Percentiles rank a stretch among this genome's conserved stretches.
Conservation (phyloP, 1,140 invertebrate species). For the Magallana angulata region DNA sequence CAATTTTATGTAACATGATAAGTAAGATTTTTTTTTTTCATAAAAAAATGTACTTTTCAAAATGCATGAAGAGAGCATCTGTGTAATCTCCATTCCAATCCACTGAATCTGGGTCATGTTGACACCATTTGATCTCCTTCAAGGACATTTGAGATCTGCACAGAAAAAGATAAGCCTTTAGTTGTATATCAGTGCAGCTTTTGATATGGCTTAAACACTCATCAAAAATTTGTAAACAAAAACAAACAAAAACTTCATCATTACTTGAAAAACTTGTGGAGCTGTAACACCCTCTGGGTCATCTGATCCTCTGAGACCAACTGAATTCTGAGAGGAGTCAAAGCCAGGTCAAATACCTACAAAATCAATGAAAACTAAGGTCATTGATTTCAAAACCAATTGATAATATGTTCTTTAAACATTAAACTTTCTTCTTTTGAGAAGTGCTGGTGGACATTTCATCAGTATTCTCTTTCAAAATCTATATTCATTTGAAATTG, state of each 20-base stretch:
- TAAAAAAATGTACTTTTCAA: conserved; percentile 66
- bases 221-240: no score
- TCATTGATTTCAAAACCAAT: conserved; percentile 7
- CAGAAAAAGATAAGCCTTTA: background rate
- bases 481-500: no score
- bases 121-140: conserved; percentile 72
- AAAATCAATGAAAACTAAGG: background rate
- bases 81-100: conserved; percentile 69
- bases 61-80: conserved; percentile 71
- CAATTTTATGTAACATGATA: no score
- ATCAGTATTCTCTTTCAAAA: no score
- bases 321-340: conserved; percentile 85
- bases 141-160: conserved; percentile 65
- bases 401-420: background rate
- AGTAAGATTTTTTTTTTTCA: no score
- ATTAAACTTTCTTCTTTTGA: no score
- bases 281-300: conserved; percentile 84
- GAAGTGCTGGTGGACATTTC: no score
- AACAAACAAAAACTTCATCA: background rate
- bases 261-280: conserved; percentile 86
- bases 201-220: no score
- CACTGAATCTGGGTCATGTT: conserved; percentile 65
- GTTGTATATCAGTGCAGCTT: no score
- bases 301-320: conserved; percentile 85
- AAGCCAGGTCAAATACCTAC: conserved; percentile 84